phyloP scores from a whole-genome alignment of 1,140 invertebrate genomes.

The Leptinotarsa undecemlineata region DNA sequence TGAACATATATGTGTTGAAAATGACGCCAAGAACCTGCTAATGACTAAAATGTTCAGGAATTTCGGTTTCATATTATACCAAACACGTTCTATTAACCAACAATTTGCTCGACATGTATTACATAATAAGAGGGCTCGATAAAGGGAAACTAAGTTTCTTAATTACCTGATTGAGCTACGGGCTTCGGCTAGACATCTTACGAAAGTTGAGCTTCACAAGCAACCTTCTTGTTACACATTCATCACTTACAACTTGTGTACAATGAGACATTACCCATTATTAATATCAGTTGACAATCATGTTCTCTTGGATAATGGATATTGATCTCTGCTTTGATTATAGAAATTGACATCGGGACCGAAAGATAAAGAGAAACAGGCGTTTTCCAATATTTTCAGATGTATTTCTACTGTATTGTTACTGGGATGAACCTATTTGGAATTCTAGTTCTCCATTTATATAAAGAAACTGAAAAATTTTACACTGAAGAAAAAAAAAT shows the following conservation, averaged over 20 bases:
- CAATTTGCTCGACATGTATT: not conserved
- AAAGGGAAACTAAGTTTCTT: constrained; percentile 1
- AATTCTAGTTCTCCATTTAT: too few species aligned
- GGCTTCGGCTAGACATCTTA: not conserved
- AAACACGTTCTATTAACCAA: constrained; percentile 3
- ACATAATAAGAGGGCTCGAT: constrained; percentile 3
- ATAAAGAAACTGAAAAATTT: too few species aligned
- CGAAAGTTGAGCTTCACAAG: not conserved
- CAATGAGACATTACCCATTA: not conserved
- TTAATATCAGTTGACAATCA: not conserved
- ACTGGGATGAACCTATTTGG: too few species aligned
- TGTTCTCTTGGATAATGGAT: too few species aligned
- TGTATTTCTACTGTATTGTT: too few species aligned
- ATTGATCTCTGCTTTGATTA: too few species aligned
- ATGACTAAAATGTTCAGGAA: not conserved
- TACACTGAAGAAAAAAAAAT: too few species aligned
- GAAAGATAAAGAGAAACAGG: too few species aligned
- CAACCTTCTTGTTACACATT: constrained; percentile 1
- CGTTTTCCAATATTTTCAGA: too few species aligned
- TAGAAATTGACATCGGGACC: too few species aligned
- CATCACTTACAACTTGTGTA: not conserved
- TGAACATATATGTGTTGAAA: too few species aligned
- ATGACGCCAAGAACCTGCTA: too few species aligned
- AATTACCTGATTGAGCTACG: not conserved
- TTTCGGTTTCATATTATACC: not conserved